Evolutionary conservation across 2,888 invertebrate genomes (phyloP).

Genomic region (Netelia melanura): DNA sequence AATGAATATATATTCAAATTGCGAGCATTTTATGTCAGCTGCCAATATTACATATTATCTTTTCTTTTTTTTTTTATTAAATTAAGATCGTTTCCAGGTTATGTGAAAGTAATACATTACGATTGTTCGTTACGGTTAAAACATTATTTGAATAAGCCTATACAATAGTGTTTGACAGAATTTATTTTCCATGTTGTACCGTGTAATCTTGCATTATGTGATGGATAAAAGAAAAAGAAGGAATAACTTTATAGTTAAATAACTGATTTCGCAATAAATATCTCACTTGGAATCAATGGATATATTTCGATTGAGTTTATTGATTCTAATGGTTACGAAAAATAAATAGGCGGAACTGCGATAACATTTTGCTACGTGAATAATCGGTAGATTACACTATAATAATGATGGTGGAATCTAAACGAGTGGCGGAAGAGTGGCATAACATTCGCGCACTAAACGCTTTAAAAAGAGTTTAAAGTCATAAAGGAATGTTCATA

Average conservation of each 20-base stretch:
- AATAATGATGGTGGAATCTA: slow-evolving; percentile 26
- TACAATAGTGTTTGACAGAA: not conserved
- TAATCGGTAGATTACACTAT: slow-evolving; percentile 46
- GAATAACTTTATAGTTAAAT: too few relatives aligned
- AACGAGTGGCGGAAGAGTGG: slow-evolving; percentile 25
- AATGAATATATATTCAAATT: too few relatives aligned
- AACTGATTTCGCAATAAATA: slow-evolving; percentile 1
- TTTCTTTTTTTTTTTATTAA: too few relatives aligned
- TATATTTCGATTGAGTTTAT: slow-evolving; percentile 57
- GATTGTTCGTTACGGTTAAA: slow-evolving; percentile 34
- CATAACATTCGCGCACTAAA: slow-evolving; percentile 26
- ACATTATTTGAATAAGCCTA: slow-evolving; percentile 50
- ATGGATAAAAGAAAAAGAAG: too few relatives aligned
- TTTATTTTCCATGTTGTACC: too few relatives aligned
- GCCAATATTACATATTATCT: too few relatives aligned
- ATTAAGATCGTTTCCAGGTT: too few relatives aligned
- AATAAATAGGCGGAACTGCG: slow-evolving; percentile 53
- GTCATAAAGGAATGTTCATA: slow-evolving; percentile 14
- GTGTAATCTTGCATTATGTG: too few relatives aligned
- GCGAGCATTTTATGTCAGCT: too few relatives aligned
- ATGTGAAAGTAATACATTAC: not conserved
- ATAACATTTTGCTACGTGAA: slow-evolving; percentile 55
- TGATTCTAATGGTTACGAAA: slow-evolving; percentile 52
- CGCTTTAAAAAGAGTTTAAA: slow-evolving; percentile 29
- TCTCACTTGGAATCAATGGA: slow-evolving; percentile 33